Evolutionary conservation across 2,797 vertebrate genomes (phyloP).

Genomic region (Prunella strophiata): DNA sequence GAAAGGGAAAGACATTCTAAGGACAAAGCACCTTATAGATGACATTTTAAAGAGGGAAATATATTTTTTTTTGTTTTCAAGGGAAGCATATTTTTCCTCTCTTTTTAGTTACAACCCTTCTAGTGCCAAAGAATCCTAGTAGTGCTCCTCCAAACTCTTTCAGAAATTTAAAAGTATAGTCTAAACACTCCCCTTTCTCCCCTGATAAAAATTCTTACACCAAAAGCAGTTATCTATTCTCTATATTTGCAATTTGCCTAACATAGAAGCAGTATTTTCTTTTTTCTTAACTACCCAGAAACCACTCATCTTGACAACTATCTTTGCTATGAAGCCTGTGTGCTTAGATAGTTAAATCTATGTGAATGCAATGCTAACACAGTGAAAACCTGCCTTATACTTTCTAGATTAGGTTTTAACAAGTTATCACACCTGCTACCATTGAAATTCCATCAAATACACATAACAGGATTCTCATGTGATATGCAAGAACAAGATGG

Average conservation of each 20-base stretch:
- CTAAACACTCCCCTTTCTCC: neutral
- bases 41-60: neutral
- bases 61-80: neutral
- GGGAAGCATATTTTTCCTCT: neutral
- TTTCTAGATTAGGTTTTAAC: neutral
- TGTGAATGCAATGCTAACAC: neutral
- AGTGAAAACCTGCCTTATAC: neutral
- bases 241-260: neutral
- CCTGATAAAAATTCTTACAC: neutral
- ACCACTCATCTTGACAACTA: neutral
- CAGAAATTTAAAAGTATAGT: neutral
- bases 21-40: neutral
- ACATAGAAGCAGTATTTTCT: neutral
- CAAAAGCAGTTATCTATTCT: neutral
- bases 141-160: neutral
- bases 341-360: neutral
- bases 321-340: neutral
- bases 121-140: neutral
- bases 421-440: neutral
- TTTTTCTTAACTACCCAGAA: neutral
- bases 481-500: neutral
- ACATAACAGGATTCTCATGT: neutral
- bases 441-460: neutral
- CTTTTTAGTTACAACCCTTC: neutral
- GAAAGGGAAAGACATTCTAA: neutral